These are phyloP conservation scores for Gasteruption jaculator DNA, from an alignment of 2,888 invertebrate genomes.

Conservation along the genomic window DNA sequence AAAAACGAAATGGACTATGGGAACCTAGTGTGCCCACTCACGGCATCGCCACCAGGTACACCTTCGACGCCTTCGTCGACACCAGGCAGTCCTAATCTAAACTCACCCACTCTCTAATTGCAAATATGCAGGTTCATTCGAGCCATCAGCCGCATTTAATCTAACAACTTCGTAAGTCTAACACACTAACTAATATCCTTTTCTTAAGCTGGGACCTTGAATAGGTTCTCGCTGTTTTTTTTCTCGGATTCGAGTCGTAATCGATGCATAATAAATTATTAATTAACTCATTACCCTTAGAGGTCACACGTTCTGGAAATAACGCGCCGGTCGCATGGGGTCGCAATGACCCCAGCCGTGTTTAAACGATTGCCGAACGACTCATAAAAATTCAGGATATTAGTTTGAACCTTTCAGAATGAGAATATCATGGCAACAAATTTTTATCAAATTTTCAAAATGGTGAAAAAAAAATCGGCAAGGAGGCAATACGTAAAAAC, in stretches of 20 bases:
- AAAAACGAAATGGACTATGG: constrained; percentile 80
- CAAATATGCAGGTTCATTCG: constrained; percentile 32
- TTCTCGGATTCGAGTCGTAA: neutral
- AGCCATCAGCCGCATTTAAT: constrained; percentile 24
- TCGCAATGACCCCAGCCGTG: no score
- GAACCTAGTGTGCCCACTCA: constrained; percentile 84
- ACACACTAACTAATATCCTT: constrained; percentile 37
- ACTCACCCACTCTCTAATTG: constrained; percentile 47
- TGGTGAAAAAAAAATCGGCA: no score
- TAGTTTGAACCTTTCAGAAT: no score
- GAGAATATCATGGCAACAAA: no score
- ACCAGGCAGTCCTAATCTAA: constrained; percentile 48
- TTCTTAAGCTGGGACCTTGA: neutral
- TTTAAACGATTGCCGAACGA: no score
- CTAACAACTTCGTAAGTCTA: constrained; percentile 39
- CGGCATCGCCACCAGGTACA: constrained; percentile 53
- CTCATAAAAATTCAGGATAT: no score
- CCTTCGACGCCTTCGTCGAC: constrained; percentile 45
- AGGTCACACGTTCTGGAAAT: no score
- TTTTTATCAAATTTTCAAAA: no score
- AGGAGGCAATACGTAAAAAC: no score
- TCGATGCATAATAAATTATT: neutral
- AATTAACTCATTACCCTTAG: no score
- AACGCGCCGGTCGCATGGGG: no score
- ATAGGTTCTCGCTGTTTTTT: neutral